Evolutionary conservation across 2,888 invertebrate genomes (phyloP).

Genomic region (Cyclophora punctaria): DNA sequence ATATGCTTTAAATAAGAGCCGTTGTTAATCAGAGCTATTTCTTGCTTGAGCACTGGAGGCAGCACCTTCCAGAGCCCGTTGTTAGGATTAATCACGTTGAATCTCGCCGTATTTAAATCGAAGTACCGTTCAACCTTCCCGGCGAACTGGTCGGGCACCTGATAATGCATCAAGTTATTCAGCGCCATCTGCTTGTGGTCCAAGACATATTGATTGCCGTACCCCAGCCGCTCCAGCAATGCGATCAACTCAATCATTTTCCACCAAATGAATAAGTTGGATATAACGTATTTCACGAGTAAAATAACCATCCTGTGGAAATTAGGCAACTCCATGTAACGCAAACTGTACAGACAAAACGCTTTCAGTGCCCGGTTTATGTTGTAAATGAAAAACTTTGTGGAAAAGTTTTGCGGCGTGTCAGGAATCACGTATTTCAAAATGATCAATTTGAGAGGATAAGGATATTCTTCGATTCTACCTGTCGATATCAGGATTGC

Average conservation of each 20-base stretch:
- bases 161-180: constrained; percentile 16
- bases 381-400: no score
- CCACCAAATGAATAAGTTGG: constrained; percentile 30
- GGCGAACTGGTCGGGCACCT: constrained; percentile 22
- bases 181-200: constrained; percentile 7
- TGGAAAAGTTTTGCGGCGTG: no score
- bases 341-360: no score
- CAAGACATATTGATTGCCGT: constrained; percentile 14
- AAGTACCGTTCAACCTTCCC: constrained; percentile 21
- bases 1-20: constrained; percentile 17
- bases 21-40: constrained; percentile 18
- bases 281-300: constrained; percentile 21
- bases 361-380: no score
- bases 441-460: background rate
- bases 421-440: no score
- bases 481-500: constrained; percentile 10
- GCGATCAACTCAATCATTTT: constrained; percentile 24
- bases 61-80: constrained; percentile 21
- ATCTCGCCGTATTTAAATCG: constrained; percentile 16
- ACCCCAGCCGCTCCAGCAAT: constrained; percentile 16
- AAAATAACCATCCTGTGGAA: no score
- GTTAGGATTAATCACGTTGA: constrained; percentile 14
- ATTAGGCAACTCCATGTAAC: no score
- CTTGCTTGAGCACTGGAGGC: constrained; percentile 22
- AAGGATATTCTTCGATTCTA: constrained; percentile 4